phyloP scores from a whole-genome alignment of 2,113 vertebrate genomes.

The Leptodactylus fuscus region DNA sequence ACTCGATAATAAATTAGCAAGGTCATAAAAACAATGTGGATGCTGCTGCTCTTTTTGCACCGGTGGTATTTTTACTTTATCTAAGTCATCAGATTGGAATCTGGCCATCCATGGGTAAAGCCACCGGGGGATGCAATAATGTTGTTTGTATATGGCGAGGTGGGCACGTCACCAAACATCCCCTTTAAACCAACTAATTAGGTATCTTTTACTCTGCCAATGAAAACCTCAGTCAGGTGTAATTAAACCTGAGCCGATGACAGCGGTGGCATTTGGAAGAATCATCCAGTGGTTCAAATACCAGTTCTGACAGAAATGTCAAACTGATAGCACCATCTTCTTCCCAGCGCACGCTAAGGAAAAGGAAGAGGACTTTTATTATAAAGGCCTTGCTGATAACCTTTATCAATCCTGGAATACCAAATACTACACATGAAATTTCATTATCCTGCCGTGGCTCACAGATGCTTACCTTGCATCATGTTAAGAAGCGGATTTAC shows the following conservation, averaged over 20 bases:
- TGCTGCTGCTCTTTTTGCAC: neutral
- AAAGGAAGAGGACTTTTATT: conserved; percentile 72
- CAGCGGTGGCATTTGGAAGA: conserved; percentile 95
- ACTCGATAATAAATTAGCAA: conserved; percentile 49
- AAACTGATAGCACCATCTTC: conserved; percentile 83
- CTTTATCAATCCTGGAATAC: conserved; percentile 84
- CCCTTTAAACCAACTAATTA: conserved; percentile 84
- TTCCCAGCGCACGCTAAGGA: conserved; percentile 67
- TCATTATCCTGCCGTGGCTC: conserved; percentile 74
- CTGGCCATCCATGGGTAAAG: conserved; percentile 8
- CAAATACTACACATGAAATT: conserved; percentile 73
- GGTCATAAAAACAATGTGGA: conserved; percentile 31
- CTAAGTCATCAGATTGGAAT: conserved; percentile 24
- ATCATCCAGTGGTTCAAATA: conserved; percentile 92
- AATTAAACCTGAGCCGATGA: conserved; percentile 93
- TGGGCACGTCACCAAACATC: conserved; percentile 63
- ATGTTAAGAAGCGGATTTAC: conserved; percentile 56
- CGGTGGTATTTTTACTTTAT: conserved; percentile 18
- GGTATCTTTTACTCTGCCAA: conserved; percentile 75
- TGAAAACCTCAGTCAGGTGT: conserved; percentile 84
- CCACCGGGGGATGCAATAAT: conserved; percentile 63
- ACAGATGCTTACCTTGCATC: conserved; percentile 66
- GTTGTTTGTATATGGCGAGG: conserved; percentile 68
- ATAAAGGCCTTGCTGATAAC: conserved; percentile 87
- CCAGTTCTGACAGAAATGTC: conserved; percentile 95